These are phyloP conservation scores for Dipus sagitta DNA, from an alignment of 2,797 vertebrate species.

Conservation along the genomic window DNA sequence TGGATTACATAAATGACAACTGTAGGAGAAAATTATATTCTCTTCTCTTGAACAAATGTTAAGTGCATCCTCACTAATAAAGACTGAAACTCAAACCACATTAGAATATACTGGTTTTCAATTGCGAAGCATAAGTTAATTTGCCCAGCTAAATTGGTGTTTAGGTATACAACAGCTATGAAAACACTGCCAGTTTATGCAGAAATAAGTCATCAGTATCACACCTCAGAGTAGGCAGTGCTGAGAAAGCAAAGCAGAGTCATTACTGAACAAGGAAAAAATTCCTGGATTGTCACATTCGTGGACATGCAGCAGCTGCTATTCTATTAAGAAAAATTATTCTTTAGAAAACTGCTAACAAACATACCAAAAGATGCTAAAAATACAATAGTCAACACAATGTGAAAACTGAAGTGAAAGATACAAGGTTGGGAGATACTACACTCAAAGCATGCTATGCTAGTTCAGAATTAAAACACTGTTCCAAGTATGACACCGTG, in stretches of 20 bases:
- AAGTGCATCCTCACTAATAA: constrained; percentile 70
- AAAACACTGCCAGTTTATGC: constrained; percentile 57
- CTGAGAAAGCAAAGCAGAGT: constrained; percentile 43
- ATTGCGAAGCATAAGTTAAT: constrained; percentile 76
- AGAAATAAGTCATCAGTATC: constrained; percentile 66
- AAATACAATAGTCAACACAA: constrained; percentile 41
- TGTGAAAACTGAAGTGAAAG: constrained; percentile 35
- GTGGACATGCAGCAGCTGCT: background rate
- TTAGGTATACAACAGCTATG: constrained; percentile 51
- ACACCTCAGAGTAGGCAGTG: background rate
- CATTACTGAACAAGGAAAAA: constrained; percentile 52
- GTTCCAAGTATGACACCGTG: background rate
- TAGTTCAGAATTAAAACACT: constrained; percentile 35
- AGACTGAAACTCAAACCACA: constrained; percentile 68
- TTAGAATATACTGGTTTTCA: constrained; percentile 78
- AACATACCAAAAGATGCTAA: constrained; percentile 13
- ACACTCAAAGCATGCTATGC: constrained; percentile 4
- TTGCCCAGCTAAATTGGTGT: constrained; percentile 63
- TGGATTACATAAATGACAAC: constrained; percentile 75
- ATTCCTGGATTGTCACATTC: constrained; percentile 44
- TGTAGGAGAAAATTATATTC: constrained; percentile 74
- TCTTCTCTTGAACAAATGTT: constrained; percentile 74
- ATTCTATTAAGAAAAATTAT: constrained; percentile 50
- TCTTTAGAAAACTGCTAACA: constrained; percentile 45
- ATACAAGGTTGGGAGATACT: background rate